These are phyloP conservation scores for Cygnus atratus DNA, from an alignment of 2,113 vertebrate species.

Conservation along the genomic window DNA sequence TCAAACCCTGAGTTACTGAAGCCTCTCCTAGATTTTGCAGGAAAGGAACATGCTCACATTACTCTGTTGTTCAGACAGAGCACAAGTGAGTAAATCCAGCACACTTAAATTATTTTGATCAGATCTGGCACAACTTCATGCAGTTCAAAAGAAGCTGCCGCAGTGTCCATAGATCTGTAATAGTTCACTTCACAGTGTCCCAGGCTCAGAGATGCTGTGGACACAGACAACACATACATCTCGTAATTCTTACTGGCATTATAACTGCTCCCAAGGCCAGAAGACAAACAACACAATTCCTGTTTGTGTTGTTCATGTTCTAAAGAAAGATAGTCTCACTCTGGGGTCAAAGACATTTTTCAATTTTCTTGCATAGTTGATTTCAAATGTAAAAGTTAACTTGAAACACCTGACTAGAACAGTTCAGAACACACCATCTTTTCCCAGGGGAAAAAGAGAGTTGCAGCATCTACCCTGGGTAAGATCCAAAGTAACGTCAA, in stretches of 20 bases:
- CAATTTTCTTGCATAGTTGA: background rate
- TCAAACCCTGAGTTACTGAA: background rate
- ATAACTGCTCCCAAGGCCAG: background rate
- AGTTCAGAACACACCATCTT: background rate
- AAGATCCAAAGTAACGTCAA: background rate
- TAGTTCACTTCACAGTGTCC: fast-evolving
- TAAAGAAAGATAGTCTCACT: background rate
- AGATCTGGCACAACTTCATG: background rate
- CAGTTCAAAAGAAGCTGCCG: background rate
- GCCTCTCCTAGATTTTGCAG: background rate
- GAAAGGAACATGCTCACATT: background rate
- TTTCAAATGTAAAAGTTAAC: background rate
- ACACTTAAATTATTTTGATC: background rate
- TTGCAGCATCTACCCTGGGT: background rate
- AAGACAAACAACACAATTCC: background rate
- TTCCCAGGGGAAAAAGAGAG: background rate
- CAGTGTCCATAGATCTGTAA: background rate
- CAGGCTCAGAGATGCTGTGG: background rate
- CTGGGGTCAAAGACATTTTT: background rate
- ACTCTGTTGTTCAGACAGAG: background rate
- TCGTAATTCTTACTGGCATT: slow-evolving; percentile 10
- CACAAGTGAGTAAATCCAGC: background rate
- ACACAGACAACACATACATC: background rate
- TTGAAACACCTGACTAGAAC: background rate
- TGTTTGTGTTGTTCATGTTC: background rate